Percentiles rank a stretch among this genome's conserved stretches.
phyloP scores from a whole-genome alignment of 2,113 vertebrate genomes.

The Corydoras sp. region DNA sequence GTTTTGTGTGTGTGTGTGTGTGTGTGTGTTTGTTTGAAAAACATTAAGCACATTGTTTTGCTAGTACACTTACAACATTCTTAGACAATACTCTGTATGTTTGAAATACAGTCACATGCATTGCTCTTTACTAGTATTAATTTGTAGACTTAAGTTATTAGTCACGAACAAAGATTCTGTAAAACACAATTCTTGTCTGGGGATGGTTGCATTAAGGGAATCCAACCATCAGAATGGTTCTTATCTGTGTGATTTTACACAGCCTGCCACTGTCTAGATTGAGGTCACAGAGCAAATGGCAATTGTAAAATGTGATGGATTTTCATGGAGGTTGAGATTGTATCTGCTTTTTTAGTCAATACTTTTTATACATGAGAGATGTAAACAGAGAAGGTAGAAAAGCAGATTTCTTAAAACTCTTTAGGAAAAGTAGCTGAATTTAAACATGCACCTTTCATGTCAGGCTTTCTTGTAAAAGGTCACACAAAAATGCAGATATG shows the following conservation, averaged over 20 bases:
- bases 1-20: too few relatives aligned
- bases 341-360: constrained; percentile 13
- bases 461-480: too few relatives aligned
- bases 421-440: not conserved
- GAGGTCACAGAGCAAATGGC: constrained; percentile 17
- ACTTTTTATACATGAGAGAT: not conserved
- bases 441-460: not conserved
- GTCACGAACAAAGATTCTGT: too few relatives aligned
- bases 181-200: too few relatives aligned
- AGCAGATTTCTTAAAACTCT: not conserved
- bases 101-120: too few relatives aligned
- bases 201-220: not conserved
- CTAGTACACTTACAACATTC: too few relatives aligned
- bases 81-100: too few relatives aligned
- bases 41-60: too few relatives aligned
- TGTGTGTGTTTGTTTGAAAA: too few relatives aligned
- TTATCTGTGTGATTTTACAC: constrained; percentile 16
- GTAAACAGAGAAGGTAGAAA: not conserved
- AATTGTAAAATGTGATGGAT: constrained; percentile 4
- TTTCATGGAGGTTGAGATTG: constrained; percentile 16
- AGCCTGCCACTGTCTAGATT: constrained; percentile 7
- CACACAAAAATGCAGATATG: too few relatives aligned
- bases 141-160: not conserved
- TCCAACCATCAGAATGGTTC: not conserved
- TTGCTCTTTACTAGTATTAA: too few relatives aligned